Base-by-base conservation (phyloP, 2,888 invertebrate genomes). In the Protula sp. region DNA sequence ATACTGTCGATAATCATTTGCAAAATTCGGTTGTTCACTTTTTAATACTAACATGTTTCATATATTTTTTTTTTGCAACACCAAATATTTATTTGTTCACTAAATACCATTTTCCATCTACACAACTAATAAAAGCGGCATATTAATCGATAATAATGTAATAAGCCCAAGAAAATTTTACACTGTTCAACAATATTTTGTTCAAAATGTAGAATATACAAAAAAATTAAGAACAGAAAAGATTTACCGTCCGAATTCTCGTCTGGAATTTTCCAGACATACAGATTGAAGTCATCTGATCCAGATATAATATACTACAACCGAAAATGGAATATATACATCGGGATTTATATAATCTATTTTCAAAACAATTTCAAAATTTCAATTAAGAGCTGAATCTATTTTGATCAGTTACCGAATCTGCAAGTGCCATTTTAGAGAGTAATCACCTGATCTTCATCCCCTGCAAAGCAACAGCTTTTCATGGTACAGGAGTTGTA, bases 401-500 rank as follows among this genome's bases (percentile, higher is more conserved):
- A 0, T 24, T 52, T 27, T 26, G 24, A 24, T 47, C 4, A 14
- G 47, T 3, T 14, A 9, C 47, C 22, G 26, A 24, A 47, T 47
- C 26, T 47, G 47, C 26, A 5, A 14, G 5, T 14, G 26, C 26
- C 22, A 22, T 5, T 47, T 14, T 47, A 2, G 3, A n/a, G n/a
- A n/a, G 9, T 48, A 50, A 54, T 24, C 14, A 76, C 84, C 86
- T 86, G 84, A 74, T 95, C 94, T 31, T 87, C 85, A 48, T 89
- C 88, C 0, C 95, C 95, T 22, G 92, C 94, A 82, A 95, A 97
- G 65, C 89, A 89, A 75, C 94, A 93, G 66, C 93, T 94, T 83
- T 97, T 97, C 92, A 97, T 94, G 0, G 97, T 97, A 77, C 94
- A 95, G 0, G 92, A 92, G 81, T 95, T 95, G 75, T 92, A 92